Evolutionary conservation across 2,797 vertebrate species (phyloP), one percentile per base, ranked within the genome.

Genomic region (Centropyge bicolor): DNA sequence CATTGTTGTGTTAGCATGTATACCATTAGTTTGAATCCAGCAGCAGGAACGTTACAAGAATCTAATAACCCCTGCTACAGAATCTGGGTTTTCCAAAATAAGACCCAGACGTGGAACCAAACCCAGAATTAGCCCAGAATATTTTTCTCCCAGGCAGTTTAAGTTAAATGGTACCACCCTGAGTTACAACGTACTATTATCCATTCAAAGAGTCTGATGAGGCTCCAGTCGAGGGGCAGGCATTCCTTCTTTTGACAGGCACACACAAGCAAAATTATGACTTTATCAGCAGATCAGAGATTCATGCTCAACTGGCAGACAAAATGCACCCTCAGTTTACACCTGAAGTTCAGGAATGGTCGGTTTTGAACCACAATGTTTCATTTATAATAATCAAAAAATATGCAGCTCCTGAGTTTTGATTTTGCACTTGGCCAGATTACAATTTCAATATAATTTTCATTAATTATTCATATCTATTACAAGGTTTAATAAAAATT

Each of bases 91-190:
- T 72, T 52, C 59, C 63, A 65, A 68, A 71, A 69, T 20, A 31
- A 31, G 27, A 31, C 27, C 27, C 27, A 75, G 63, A 68, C 14
- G 16, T 19, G 43, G 46, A 82, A 84, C 20, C 56, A 65, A 86
- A 61, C 63, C 72, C 54, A 1, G 69, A 88, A 90, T 79, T 63
- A 89, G 60, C 51, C 65, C 67, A 8, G 70, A 55, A 64, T 67
- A 7, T 70, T 80, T 61, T 57, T 24, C 73, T 49, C 64, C 0
- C 4, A 24, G 45, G 74, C 48, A 0, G 27, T 12, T 51, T 0
- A 8, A 70, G 66, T 51, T 74, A 59, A 81, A 69, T 24, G 64
- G 55, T 35, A 45, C 70, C 61, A 72, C 76, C 71, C 63, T 48
- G 65, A 24, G 38, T 64, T 45, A 24, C 35, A 81, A 55, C 8